These are phyloP conservation scores for Capitulum mitella DNA, from an alignment of 2,888 invertebrate species.

Conservation along the genomic window DNA sequence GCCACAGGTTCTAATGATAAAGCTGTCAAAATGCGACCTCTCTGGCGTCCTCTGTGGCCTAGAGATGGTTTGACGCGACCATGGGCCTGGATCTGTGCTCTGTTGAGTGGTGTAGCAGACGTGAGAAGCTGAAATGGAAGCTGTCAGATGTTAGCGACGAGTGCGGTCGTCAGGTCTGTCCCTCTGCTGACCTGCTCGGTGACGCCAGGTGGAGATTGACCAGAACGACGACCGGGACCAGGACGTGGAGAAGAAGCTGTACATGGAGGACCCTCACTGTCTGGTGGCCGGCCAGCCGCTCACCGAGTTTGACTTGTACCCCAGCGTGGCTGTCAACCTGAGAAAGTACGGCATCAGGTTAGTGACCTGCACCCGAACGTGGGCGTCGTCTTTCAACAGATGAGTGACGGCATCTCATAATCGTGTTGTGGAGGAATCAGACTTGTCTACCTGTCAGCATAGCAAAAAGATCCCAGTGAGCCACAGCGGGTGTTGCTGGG, in stretches of 20 bases:
- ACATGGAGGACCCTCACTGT: constrained; percentile 58
- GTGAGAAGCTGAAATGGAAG: too few species aligned
- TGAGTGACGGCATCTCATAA: too few species aligned
- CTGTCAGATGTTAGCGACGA: too few species aligned
- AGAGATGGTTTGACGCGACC: not conserved
- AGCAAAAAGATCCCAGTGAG: too few species aligned
- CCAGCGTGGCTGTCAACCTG: constrained; percentile 44
- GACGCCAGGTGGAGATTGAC: constrained; percentile 3
- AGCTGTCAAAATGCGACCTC: not conserved
- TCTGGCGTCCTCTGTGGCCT: not conserved
- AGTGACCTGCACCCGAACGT: too few species aligned
- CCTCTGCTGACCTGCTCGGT: not conserved
- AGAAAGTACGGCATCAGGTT: constrained; percentile 11
- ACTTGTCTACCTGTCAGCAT: too few species aligned
- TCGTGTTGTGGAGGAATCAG: too few species aligned
- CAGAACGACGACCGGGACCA: constrained; percentile 43
- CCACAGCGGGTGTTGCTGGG: too few species aligned
- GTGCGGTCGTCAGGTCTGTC: not conserved
- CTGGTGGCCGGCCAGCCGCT: constrained; percentile 56
- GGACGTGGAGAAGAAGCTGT: constrained; percentile 55
- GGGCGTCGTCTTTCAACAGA: too few species aligned
- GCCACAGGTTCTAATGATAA: not conserved
- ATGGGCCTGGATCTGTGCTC: not conserved
- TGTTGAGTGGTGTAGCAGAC: not conserved
- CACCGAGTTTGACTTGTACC: constrained; percentile 60